Evolutionary conservation across 2,113 vertebrate species (phyloP).

Genomic region (Apus apus): DNA sequence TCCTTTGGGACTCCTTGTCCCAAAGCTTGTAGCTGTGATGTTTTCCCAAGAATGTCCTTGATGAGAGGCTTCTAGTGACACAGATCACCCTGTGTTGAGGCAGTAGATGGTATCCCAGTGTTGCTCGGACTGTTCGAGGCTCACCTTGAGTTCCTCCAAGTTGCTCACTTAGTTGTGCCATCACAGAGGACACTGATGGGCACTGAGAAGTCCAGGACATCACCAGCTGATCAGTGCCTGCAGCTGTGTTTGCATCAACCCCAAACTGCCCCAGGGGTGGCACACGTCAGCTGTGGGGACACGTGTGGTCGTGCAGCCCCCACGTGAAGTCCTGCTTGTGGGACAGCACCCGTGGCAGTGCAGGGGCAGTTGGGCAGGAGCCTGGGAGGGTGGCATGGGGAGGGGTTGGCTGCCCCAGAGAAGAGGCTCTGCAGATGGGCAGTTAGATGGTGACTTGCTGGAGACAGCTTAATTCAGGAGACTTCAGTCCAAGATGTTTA

Average conservation of each 20-base stretch:
- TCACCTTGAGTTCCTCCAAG: no score
- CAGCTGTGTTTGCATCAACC: no score
- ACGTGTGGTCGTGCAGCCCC: no score
- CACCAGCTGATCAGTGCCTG: no score
- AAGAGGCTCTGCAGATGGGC: neutral
- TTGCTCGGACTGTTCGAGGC: neutral
- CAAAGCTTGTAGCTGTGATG: neutral
- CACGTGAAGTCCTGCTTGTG: no score
- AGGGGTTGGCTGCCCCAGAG: neutral
- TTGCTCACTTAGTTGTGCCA: no score
- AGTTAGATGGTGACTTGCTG: neutral
- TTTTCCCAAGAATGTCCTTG: neutral
- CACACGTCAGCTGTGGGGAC: no score
- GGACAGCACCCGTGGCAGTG: neutral
- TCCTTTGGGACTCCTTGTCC: neutral
- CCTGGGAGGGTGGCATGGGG: neutral
- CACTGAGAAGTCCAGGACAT: no score
- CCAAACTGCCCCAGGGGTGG: no score
- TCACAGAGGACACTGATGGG: no score
- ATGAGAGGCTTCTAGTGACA: neutral
- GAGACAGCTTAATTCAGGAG: conserved; percentile 2
- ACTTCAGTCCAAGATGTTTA: conserved; percentile 19
- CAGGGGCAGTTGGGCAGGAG: neutral
- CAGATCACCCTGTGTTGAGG: accelerated
- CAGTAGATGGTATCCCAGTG: neutral